These are phyloP conservation scores for Nannobrachium achirus DNA, from an alignment of 2,113 vertebrate genomes.

Conservation along the genomic window DNA sequence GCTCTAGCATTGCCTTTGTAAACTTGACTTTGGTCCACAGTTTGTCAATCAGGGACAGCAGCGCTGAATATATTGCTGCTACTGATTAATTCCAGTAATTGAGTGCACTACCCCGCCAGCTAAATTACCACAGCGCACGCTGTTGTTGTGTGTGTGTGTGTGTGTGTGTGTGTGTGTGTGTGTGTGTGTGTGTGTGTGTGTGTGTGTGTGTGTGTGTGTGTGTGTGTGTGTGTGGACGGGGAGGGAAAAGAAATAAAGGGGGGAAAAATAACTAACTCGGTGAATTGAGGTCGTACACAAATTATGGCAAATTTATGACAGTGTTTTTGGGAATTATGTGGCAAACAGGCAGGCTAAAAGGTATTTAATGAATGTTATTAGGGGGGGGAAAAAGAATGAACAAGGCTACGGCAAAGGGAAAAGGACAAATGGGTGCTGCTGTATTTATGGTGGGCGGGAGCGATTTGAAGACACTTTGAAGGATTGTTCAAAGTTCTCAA, in stretches of 20 bases:
- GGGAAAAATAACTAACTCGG: conserved; percentile 44
- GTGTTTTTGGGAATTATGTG: conserved; percentile 59
- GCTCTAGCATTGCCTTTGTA: conserved; percentile 42
- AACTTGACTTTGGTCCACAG: conserved; percentile 73
- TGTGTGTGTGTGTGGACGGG: conserved; percentile 39
- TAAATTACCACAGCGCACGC: conserved; percentile 62
- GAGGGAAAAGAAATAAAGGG: conserved; percentile 51
- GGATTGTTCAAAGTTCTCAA: not conserved
- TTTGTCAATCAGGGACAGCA: conserved; percentile 67
- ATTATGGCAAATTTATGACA: conserved; percentile 52
- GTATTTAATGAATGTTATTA: conserved; percentile 41
- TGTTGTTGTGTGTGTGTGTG: conserved; percentile 45
- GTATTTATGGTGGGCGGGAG: conserved; percentile 6
- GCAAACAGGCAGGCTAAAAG: conserved; percentile 50
- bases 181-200: conserved; percentile 40
- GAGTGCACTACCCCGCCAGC: conserved; percentile 65
- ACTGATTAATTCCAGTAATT: conserved; percentile 80
- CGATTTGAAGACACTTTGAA: conserved; percentile 1
- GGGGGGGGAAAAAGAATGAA: conserved; percentile 34
- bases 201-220: conserved; percentile 43
- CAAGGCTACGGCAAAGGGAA: conserved; percentile 1
- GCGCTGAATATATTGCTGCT: conserved; percentile 64
- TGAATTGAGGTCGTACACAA: conserved; percentile 55
- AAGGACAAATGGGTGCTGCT: conserved; percentile 13
- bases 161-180: conserved; percentile 42